Conservation (phyloP, 2,888 invertebrate species). For the Marasmarcha lunaedactyla region DNA sequence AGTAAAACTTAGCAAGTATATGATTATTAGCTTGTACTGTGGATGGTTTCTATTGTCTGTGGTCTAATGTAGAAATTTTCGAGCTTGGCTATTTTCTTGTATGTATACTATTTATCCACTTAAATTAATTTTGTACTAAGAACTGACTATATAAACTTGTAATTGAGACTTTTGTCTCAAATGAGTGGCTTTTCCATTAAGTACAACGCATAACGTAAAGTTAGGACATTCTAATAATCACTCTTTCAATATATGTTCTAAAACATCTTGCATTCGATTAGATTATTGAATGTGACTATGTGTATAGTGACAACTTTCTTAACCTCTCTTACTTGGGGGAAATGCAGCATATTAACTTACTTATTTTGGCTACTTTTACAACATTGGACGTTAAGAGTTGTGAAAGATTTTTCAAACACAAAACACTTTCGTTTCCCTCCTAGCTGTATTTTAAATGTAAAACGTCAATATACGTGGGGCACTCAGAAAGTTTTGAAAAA, state of each 20-base stretch:
- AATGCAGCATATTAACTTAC: too few relatives aligned
- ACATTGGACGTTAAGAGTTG: too few relatives aligned
- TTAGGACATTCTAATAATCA: slow-evolving; percentile 10
- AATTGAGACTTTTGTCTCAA: slow-evolving; percentile 21
- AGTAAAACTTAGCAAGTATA: neutral
- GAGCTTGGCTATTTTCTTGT: slow-evolving; percentile 33
- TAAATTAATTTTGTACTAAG: slow-evolving; percentile 1
- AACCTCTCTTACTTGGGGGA: too few relatives aligned
- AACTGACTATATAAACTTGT: slow-evolving; percentile 15
- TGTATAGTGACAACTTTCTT: too few relatives aligned
- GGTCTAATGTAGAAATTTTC: slow-evolving; percentile 23
- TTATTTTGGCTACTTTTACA: too few relatives aligned
- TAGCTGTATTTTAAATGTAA: too few relatives aligned
- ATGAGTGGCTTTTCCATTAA: slow-evolving; percentile 10
- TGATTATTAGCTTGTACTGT: slow-evolving; percentile 9
- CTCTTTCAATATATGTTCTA: slow-evolving; percentile 18
- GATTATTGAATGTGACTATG: too few relatives aligned
- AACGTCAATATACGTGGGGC: too few relatives aligned
- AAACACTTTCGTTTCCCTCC: too few relatives aligned
- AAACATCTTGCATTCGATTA: too few relatives aligned
- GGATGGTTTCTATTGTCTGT: slow-evolving; percentile 24
- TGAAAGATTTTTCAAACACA: too few relatives aligned
- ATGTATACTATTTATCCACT: neutral
- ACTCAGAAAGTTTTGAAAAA: too few relatives aligned
- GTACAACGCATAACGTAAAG: slow-evolving; percentile 20